Percentiles rank a stretch among this genome's conserved stretches.
Evolutionary conservation across 2,113 vertebrate genomes (phyloP).

Genomic region (Heterotilapia buettikoferi): DNA sequence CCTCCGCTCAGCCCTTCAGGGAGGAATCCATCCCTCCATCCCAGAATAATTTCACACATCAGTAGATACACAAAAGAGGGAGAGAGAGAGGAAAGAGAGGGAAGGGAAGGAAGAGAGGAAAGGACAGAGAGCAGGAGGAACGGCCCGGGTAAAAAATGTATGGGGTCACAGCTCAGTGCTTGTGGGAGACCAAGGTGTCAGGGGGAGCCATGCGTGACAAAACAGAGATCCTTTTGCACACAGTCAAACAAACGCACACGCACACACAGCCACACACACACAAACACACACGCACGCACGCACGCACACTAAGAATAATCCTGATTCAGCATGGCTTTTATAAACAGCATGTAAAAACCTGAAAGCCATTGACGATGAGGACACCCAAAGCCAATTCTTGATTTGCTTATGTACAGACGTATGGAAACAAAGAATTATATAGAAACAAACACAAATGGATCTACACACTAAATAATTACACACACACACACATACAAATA

Average conservation of each 20-base stretch:
- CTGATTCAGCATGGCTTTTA: slow-evolving; percentile 9
- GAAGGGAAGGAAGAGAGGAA: slow-evolving; percentile 9
- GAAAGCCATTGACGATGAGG: not conserved
- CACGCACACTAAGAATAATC: slow-evolving; percentile 1
- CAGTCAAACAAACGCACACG: not conserved
- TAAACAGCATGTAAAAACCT: not conserved
- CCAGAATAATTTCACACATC: slow-evolving; percentile 78
- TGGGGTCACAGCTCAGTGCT: slow-evolving; percentile 57
- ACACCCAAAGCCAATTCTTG: not conserved
- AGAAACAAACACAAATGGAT: not conserved
- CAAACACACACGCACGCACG: not conserved
- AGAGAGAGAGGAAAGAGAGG: not conserved
- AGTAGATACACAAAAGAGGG: slow-evolving; percentile 67
- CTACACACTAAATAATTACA: slow-evolving; percentile 11
- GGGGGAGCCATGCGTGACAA: slow-evolving; percentile 50
- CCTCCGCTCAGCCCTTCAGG: slow-evolving; percentile 67
- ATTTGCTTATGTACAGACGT: not conserved
- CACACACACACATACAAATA: not conserved
- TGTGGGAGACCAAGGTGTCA: slow-evolving; percentile 51
- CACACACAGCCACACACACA: not conserved
- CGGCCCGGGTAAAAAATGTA: slow-evolving; percentile 39
- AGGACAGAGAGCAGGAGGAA: slow-evolving; percentile 11
- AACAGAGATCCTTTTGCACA: slow-evolving; percentile 48
- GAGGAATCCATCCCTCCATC: slow-evolving; percentile 77
- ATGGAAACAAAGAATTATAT: not conserved